Base-by-base conservation (phyloP, 2,797 vertebrate genomes). In the Apogon hyalosoma region DNA sequence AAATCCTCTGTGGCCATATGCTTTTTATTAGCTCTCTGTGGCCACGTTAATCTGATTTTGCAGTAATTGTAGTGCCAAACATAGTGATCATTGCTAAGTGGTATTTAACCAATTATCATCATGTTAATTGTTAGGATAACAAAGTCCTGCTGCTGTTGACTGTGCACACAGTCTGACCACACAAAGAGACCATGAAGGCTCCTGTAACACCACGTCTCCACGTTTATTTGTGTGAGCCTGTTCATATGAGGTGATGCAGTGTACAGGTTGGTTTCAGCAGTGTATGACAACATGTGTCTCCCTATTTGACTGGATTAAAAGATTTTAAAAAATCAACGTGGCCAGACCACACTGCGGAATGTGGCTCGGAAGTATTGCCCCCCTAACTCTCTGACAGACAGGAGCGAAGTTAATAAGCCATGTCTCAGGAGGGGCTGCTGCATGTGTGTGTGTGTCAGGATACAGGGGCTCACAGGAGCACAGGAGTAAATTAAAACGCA, bases 401-500 rank as follows among this genome's bases (percentile, higher is more conserved):
- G 88, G 52, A 90, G 81, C 61, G 55, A 59, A 88, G 87, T 87
- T 92, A 92, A 92, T 91, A 91, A 90, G 89, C 83, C 85, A 72
- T 69, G 83, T 89, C 87, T 87, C 85, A 67, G 66, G 84, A 88
- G 83, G 63, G 64, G 67, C 65, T 72, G 64, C 52, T 54, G 68
- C 21, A 4, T 64, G 71, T 72, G 70, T 62, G 61, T 79, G 79
- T 84, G 80, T 77, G 76, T 75, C 63, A 75, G 80, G 69, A 83
- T 72, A 71, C 74, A 77, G 73, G 87, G 80, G 70, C 75, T 94
- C 91, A 92, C 92, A 91, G 83, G 86, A 92, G 85, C 86, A 86
- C 88, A 85, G 85, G 80, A 84, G 78, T 90, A 93, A 96, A 97
- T 95, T 96, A 95, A 96, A 95, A 93, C 94, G 92, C 91, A 87